Conservation (phyloP, 2,888 invertebrate genomes). For the Drosophila ezoana region DNA sequence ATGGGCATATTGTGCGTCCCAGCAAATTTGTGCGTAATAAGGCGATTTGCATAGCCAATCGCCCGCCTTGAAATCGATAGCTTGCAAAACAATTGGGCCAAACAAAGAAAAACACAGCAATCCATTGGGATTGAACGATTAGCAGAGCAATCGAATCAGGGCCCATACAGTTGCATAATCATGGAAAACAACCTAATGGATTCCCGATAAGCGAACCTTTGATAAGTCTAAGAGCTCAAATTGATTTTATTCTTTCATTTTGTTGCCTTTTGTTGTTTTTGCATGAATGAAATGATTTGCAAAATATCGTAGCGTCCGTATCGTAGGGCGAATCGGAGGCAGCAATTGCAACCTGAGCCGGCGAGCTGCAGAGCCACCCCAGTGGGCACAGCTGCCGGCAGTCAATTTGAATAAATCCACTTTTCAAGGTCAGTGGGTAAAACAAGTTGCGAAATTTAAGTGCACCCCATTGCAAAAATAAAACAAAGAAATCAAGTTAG, state of each 20-base stretch:
- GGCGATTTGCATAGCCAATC: slow-evolving; percentile 48
- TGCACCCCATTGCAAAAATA: slow-evolving; percentile 54
- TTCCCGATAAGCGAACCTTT: slow-evolving; percentile 61
- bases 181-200: slow-evolving; percentile 58
- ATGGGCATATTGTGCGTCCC: slow-evolving; percentile 22
- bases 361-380: slow-evolving; percentile 52
- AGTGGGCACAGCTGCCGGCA: slow-evolving; percentile 59
- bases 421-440: slow-evolving; percentile 84
- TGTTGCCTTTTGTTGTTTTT: slow-evolving; percentile 30
- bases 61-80: slow-evolving; percentile 63
- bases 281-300: slow-evolving; percentile 57
- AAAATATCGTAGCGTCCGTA: slow-evolving; percentile 33
- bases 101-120: slow-evolving; percentile 27
- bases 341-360: slow-evolving; percentile 57
- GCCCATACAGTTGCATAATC: slow-evolving; percentile 26
- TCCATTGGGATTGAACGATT: slow-evolving; percentile 69
- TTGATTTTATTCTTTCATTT: slow-evolving; percentile 12
- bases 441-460: slow-evolving; percentile 74
- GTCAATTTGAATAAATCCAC: slow-evolving; percentile 76
- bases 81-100: slow-evolving; percentile 41
- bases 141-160: slow-evolving; percentile 60
- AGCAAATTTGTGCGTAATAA: slow-evolving; percentile 42
- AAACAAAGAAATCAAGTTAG: slow-evolving; percentile 22
- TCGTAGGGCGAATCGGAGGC: slow-evolving; percentile 15
- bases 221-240: slow-evolving; percentile 54